These are phyloP conservation scores for Tipula helvola DNA, from an alignment of 2,888 invertebrate genomes.

Conservation along the genomic window DNA sequence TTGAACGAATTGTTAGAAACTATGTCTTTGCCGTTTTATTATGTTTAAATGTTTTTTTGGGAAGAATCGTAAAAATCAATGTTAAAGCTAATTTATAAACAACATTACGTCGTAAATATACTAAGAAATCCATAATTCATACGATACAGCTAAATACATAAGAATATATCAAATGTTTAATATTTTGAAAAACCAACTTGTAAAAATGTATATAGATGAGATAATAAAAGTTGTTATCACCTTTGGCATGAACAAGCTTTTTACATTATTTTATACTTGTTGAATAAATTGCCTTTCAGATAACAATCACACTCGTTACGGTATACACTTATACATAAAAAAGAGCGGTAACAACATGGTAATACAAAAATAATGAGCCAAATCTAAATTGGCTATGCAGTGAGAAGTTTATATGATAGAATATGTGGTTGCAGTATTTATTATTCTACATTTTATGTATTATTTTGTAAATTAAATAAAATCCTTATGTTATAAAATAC, in stretches of 20 bases:
- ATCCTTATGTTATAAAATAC: not conserved
- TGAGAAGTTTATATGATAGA: not conserved
- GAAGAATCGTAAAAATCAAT: no score
- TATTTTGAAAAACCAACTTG: not conserved
- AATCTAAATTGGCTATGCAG: not conserved
- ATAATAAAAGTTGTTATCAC: not conserved
- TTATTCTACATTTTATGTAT: no score
- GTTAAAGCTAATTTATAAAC: no score
- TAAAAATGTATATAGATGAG: not conserved
- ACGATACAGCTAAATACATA: no score
- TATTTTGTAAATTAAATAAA: not conserved
- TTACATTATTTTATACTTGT: not conserved
- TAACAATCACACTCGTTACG: not conserved
- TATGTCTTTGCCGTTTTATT: no score
- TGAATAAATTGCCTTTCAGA: not conserved
- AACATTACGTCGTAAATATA: no score
- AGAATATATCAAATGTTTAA: not conserved
- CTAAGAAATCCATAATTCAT: no score
- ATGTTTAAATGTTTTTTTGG: no score
- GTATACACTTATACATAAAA: not conserved
- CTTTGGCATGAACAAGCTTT: not conserved
- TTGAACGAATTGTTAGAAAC: no score
- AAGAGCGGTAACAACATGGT: not conserved
- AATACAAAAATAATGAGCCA: not conserved
- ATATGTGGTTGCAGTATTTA: not conserved